A percentile compares a stretch with the other conserved stretches of the same genome.
phyloP scores from a whole-genome alignment of 2,797 vertebrate species.

The Pelochelys cantorii region DNA sequence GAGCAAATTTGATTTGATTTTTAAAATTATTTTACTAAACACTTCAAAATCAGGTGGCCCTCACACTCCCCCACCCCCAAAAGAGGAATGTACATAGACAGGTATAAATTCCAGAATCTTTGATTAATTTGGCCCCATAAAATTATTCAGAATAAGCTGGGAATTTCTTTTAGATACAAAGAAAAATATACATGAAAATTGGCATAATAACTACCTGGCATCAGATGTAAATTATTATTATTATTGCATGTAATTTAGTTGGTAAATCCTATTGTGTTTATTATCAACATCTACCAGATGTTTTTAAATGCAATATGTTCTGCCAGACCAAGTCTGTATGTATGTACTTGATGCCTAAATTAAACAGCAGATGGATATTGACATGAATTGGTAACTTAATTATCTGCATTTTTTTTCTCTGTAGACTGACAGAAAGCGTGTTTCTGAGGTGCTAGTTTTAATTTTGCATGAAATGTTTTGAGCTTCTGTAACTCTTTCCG shows the following conservation, averaged over 20 bases:
- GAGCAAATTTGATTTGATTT: background rate
- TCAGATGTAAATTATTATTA: background rate
- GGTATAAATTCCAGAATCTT: background rate
- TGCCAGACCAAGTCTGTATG: background rate
- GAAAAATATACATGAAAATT: background rate
- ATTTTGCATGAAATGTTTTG: background rate
- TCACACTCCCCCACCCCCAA: background rate
- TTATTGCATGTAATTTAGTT: background rate
- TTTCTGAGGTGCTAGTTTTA: background rate
- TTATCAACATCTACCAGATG: background rate
- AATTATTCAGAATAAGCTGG: background rate
- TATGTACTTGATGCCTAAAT: background rate
- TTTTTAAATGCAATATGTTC: background rate
- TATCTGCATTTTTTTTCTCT: background rate
- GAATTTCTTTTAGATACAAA: background rate
- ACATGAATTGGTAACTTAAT: background rate
- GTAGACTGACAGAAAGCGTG: background rate
- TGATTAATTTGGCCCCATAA: background rate
- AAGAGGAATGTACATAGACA: background rate
- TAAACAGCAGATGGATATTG: background rate
- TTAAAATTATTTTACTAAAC: background rate
- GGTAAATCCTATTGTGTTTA: background rate
- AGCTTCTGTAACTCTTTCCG: background rate
- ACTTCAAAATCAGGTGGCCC: background rate
- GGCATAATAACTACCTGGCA: background rate